Evolutionary conservation across 2,113 vertebrate genomes (phyloP), one percentile per base, ranked within the genome.

Genomic region (Mesembrinibis cayennensis): DNA sequence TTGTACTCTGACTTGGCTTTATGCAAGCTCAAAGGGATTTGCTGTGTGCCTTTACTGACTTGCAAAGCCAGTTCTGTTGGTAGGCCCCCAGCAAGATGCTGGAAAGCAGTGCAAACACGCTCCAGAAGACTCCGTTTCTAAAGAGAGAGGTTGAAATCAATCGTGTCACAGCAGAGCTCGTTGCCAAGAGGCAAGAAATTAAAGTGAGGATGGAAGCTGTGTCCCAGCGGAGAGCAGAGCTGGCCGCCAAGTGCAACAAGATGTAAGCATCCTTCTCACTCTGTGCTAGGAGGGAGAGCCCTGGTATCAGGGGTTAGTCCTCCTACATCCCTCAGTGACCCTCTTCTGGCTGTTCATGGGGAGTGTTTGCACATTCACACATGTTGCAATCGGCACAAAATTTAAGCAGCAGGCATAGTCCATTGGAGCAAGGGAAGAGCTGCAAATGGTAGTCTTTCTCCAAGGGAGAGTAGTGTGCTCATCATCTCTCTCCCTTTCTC

Each of bases 61-160:
- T 73, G 66, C 69, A 79, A 69, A 77, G 47, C 61, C 26, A 52
- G 27, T 58, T 92, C 42, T 40, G 19, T 90, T 89, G 90, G 22
- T 34, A 98, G 98, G 61, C 80, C 30, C 80, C 97, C 10, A 86
- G 97, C 40, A 97, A 95, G 87, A 86, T 85, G 47, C 93, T 98
- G 59, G 92, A 97, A 58, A 97, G 89, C 9, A 97, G 97, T n/a
- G 91, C 98, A 62, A 97, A 98, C 87, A 97, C 89, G 6, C 79
- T 98, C 38, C 98, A 98, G 90, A 98, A 90, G 58, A 98, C 98
- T 14, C 82, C 96, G 11, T 84, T 98, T 77, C 83, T 98, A 87
- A 98, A 97, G 93, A 99, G 98, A 90, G 97, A 97, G 81, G 95
- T 97, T 13, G 96, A 98, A 95, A 72, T 98, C 82, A 93, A 98